Evolutionary conservation across 2,797 vertebrate genomes (phyloP), one percentile per base, ranked within the genome.

Genomic region (Paguma larvata): DNA sequence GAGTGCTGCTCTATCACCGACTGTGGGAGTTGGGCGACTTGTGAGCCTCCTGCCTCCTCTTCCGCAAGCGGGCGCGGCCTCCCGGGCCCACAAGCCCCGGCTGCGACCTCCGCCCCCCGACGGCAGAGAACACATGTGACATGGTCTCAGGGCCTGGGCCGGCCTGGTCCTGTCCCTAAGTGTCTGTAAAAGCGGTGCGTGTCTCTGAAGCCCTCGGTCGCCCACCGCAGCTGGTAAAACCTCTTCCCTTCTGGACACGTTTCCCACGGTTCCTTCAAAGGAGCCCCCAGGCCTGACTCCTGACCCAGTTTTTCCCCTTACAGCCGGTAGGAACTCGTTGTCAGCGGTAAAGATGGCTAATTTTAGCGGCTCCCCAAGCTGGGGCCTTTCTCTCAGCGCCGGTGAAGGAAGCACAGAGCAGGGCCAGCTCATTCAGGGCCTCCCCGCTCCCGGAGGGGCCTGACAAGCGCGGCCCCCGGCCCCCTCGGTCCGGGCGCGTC

Each of bases 401-500:
- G 9, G 67, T 10, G 14, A 4, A 30, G 62, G 34, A n/a, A n/a
- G 32, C 5, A 51, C 72, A 44, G 27, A 21, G 78, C 16, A 11
- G 25, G 2, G 44, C 23, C 0, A 0, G 30, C n/a, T 80, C 34
- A 27, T 1, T 23, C 0, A 19, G 77, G 56, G 53, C 41, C 23
- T 12, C 44, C 59, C 4, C 13, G 14, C 8, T 8, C 23, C 19
- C 0, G 0, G 48, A 34, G 65, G 87, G 23, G 34, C 23, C 85
- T 19, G 21, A 18, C 21, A 12, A 30, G 30, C 48, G 72, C 10
- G 5, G 38, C 21, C 7, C 8, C 38, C 18, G 8, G 4, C 5
- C 51, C 30, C 0, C 73, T 13, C 1, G 0, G 72, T 11, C 4
- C 0, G 0, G 30, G 15, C 32, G n/a, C 2, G 3, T 7, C 59